A percentile compares a stretch with the other conserved stretches of the same genome.
Conservation (phyloP, 2,113 vertebrate species). For the Hyaena hyaena region DNA sequence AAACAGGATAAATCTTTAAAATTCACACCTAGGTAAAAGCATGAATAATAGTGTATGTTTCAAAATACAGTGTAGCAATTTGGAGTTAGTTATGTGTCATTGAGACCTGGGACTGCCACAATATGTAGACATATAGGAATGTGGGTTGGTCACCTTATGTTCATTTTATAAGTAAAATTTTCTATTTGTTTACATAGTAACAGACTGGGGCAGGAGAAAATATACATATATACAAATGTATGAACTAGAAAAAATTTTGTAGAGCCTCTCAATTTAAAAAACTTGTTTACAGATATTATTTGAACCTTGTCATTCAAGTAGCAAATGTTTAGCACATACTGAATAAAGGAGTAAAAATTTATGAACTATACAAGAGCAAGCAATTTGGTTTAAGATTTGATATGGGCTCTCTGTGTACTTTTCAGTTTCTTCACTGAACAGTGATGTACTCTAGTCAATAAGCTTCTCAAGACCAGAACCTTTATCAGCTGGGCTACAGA, state of each 20-base stretch:
- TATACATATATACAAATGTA: neutral
- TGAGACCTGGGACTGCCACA: neutral
- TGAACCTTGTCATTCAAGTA: neutral
- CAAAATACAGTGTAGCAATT: neutral
- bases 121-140: neutral
- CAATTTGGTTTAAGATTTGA: neutral
- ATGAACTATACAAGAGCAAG: neutral
- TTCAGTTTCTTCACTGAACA: neutral
- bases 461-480: neutral
- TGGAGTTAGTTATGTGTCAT: neutral
- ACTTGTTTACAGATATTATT: neutral
- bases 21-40: neutral
- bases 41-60: neutral
- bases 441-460: neutral
- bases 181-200: neutral
- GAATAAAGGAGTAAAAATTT: neutral
- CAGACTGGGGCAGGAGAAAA: neutral
- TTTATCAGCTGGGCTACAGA: neutral
- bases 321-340: neutral
- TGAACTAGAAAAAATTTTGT: neutral
- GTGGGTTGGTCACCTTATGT: neutral
- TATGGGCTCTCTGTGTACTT: neutral
- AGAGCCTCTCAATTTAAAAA: conserved; percentile 2
- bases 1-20: neutral
- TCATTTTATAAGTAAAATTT: neutral